Evolutionary conservation across 2,888 invertebrate genomes (phyloP), one percentile per base, ranked within the genome.

Genomic region (Rhogogaster chlorosoma): DNA sequence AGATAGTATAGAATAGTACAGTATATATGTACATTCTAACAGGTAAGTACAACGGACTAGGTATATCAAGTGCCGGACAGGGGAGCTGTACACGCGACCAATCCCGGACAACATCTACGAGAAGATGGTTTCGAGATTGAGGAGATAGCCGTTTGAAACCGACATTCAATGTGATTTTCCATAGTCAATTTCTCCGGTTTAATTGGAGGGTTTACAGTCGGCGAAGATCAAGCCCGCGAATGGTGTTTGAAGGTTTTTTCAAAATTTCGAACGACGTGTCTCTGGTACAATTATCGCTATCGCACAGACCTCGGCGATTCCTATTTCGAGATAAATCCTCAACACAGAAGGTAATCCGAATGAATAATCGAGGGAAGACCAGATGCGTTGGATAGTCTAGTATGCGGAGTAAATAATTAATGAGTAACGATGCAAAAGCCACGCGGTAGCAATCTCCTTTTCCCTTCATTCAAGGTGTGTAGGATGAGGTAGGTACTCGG

Each of bases 81-180:
- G 9, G 22, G 61, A 80, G 38, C 32, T 53, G 77, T 80, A 80
- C 80, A 61, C 61, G 80, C 57, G 57, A 80, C 80, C 61, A 38
- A 61, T 80, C 38, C 36, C 10, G 61, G 38, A 36, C 38, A 53
- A 36, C 61, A 38, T 80, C 80, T 61, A 57, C 80, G 15, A 36
- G 80, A 61, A 61, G 61, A 80, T 80, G 38, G 12, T 80, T 61
- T 80, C 57, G 15, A 80, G 80, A 80, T 80, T 61, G 80, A 80
- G 61, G 36, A 61, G 36, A 38, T 61, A 80, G 32, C 77, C 6
- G 5, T 45, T 45, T 53, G 77, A 77, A 77, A 29, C 49, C 15
- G 29, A 77, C 77, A 32, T 77, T 53, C n/a, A n/a, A 53, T 77
- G 49, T 22, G 15, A 53, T 77, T 77, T 38, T 49, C 18, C 49